phyloP scores from a whole-genome alignment of 2,797 vertebrate species.

The Oreochromis grahami region DNA sequence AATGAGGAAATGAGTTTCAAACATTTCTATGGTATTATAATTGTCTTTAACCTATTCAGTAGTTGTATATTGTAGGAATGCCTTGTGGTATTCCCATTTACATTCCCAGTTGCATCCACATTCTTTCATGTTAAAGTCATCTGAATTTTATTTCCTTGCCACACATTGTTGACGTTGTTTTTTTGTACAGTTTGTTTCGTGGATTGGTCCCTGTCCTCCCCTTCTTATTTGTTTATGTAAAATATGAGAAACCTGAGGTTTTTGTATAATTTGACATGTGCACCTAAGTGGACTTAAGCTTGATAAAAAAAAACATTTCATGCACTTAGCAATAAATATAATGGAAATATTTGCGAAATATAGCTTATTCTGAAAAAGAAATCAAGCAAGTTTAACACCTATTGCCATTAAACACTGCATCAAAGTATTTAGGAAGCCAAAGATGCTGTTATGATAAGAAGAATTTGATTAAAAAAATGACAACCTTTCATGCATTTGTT shows the following conservation, averaged over 20 bases:
- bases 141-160: constrained; percentile 18
- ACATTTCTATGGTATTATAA: neutral
- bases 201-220: constrained; percentile 8
- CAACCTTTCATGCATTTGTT: constrained; percentile 14
- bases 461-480: constrained; percentile 52
- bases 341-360: constrained; percentile 41
- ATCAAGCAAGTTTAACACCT: constrained; percentile 22
- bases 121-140: constrained; percentile 11
- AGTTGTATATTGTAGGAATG: neutral
- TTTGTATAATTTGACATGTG: constrained; percentile 63
- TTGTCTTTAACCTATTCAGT: neutral
- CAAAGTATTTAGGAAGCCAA: constrained; percentile 50
- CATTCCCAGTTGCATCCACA: constrained; percentile 36
- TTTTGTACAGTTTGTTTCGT: constrained; percentile 64
- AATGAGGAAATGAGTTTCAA: constrained; percentile 2
- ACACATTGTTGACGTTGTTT: constrained; percentile 32
- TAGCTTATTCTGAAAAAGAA: constrained; percentile 29
- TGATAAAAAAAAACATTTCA: constrained; percentile 21
- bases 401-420: constrained; percentile 34
- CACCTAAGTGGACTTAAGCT: constrained; percentile 46
- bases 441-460: constrained; percentile 35
- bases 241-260: constrained; percentile 52
- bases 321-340: constrained; percentile 43
- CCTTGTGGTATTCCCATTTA: constrained; percentile 10
- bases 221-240: constrained; percentile 58